Evolutionary conservation across 2,888 invertebrate species (phyloP).

Genomic region (Xanthorhoe spadicearia): DNA sequence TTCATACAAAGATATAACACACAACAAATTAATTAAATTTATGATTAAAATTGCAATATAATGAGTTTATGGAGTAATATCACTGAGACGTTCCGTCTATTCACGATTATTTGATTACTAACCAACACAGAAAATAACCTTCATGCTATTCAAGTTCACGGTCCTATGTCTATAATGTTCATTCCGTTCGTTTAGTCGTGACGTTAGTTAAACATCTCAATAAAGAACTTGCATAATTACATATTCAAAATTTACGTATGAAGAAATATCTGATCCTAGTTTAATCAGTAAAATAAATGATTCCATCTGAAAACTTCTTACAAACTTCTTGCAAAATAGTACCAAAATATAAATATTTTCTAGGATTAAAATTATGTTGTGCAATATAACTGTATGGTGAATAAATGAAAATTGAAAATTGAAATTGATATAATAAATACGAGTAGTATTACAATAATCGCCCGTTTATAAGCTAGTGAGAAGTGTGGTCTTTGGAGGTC

Average conservation of each 20-base stretch:
- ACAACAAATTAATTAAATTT: neutral
- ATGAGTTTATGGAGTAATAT: neutral
- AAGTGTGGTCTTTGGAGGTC: slow-evolving; percentile 25
- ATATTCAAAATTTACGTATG: too few species aligned
- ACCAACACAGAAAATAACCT: neutral
- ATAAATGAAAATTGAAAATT: too few species aligned
- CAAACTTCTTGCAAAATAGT: too few species aligned
- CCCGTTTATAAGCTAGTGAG: neutral
- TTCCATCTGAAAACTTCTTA: too few species aligned
- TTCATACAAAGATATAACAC: neutral
- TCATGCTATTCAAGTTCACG: neutral
- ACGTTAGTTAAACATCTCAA: neutral
- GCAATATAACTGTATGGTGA: too few species aligned
- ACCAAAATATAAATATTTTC: too few species aligned
- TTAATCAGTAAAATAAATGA: too few species aligned
- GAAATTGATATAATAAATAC: too few species aligned
- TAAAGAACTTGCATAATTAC: too few species aligned
- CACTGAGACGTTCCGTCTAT: neutral
- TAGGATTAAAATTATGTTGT: too few species aligned
- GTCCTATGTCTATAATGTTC: neutral
- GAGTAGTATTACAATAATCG: neutral
- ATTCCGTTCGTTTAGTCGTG: neutral
- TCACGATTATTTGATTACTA: neutral
- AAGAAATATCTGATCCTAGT: too few species aligned
- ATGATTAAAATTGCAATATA: neutral